Percentiles rank a stretch among this genome's conserved stretches.
phyloP scores from a whole-genome alignment of 1,140 invertebrate genomes.

The Ceratina calcarata region DNA sequence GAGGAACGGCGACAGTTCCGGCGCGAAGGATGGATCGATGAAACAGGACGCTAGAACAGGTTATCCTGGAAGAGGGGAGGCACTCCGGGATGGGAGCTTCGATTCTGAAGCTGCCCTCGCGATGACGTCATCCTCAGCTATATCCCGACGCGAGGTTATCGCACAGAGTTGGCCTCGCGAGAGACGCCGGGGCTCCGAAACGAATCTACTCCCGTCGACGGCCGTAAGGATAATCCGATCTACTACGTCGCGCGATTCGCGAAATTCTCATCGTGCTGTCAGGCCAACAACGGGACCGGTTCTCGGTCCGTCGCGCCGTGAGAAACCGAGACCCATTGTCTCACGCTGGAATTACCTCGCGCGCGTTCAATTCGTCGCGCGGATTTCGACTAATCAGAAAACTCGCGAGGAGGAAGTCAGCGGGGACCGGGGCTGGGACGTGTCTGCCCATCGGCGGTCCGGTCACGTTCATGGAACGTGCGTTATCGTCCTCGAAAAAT shows the following conservation, averaged over 20 bases:
- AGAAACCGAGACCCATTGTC: background rate
- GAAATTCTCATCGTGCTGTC: background rate
- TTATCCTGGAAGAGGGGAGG: slow-evolving; percentile 47
- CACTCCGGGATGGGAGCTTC: slow-evolving; percentile 34
- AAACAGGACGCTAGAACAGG: slow-evolving; percentile 38
- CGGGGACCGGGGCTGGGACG: background rate
- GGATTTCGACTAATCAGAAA: background rate
- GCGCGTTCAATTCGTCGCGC: background rate
- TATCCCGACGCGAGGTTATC: slow-evolving; percentile 40
- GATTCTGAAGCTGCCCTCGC: slow-evolving; percentile 32
- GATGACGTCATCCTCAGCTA: slow-evolving; percentile 49
- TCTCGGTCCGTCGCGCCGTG: background rate
- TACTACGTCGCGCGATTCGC: too few relatives aligned
- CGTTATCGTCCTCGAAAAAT: slow-evolving; percentile 54
- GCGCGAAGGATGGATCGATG: slow-evolving; percentile 31
- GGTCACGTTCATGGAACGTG: slow-evolving; percentile 59
- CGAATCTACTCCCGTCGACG: too few relatives aligned
- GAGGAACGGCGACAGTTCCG: background rate
- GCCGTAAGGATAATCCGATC: too few relatives aligned
- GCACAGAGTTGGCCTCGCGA: slow-evolving; percentile 18
- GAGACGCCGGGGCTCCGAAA: background rate
- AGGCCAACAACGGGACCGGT: slow-evolving; percentile 3
- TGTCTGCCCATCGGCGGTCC: background rate
- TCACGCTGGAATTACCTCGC: background rate
- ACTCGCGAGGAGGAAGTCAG: background rate